Evolutionary conservation across 1,140 invertebrate species (phyloP), one percentile per base, ranked within the genome.

Genomic region (Phthorimaea operculella): DNA sequence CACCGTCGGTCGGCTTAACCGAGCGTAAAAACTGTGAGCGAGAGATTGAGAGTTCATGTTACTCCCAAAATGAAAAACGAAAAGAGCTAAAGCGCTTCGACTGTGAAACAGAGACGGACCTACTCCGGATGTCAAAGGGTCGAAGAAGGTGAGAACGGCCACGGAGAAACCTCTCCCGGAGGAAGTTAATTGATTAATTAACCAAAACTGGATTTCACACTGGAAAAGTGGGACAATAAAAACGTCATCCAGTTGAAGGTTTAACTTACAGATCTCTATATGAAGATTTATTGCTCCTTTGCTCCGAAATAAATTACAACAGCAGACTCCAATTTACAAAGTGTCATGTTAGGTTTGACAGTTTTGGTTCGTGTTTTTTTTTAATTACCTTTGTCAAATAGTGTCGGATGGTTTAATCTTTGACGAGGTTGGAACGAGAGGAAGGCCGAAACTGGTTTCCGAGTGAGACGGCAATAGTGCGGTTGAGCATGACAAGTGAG

Each of bases 1-100:
- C 76, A 69, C 72, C 65, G 66, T 68, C 64, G 60, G 66, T 68
- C 64, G 60, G 71, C 68, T 75, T 74, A 82, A 84, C 81, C 67
- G 78, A 80, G 79, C 79, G 79, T 84, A 77, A 79, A 83, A 84
- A 81, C 81, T 81, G 77, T 76, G 70, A 76, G 71, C 67, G 65
- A 69, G 72, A 76, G 71, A 82, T 83, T 79, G 75, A 77, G 77
- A 79, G 78, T 79, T 82, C 79, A 80, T 81, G 76, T 83, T 84
- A 79, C 79, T 78, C 55, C 70, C 54, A 73, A 81, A 74, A 73
- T 64, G 64, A 73, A 83, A 76, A 70, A 76, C 59, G 71, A 72
- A 64, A 72, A 79, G 75, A 63, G 64, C 51, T 60, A 44, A 52
- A 54, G 56, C 52, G 62, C 59, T 58, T 55, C 69, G 55, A 59